Evolutionary conservation across 2,113 vertebrate genomes (phyloP).

Genomic region (Ammodytes dubius): DNA sequence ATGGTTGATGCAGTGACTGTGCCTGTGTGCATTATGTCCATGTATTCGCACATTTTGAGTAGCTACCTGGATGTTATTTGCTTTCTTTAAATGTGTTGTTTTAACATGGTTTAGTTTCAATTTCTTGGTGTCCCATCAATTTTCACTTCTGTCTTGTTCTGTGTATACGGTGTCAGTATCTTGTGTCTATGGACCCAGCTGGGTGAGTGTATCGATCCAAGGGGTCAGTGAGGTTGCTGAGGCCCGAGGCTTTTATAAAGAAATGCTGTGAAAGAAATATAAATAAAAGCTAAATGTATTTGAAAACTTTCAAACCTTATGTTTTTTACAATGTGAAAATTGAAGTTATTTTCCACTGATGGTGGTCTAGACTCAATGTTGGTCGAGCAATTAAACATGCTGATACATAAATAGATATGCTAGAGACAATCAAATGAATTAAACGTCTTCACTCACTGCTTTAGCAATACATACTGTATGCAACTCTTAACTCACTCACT

Average conservation of each 20-base stretch:
- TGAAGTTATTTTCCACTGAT: too few species aligned
- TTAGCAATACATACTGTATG: background rate
- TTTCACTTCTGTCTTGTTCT: background rate
- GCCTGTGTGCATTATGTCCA: slow-evolving; percentile 3
- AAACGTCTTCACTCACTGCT: background rate
- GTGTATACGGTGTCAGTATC: background rate
- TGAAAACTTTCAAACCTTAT: background rate
- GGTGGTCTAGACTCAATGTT: too few species aligned
- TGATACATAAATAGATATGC: background rate
- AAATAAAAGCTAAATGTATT: background rate
- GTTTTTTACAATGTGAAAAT: background rate
- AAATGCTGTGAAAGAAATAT: background rate
- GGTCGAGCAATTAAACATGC: too few species aligned
- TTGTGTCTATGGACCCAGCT: background rate
- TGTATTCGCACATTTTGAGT: slow-evolving; percentile 21
- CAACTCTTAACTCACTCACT: background rate
- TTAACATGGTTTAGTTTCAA: background rate
- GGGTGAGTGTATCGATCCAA: background rate
- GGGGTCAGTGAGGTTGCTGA: background rate
- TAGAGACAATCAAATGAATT: background rate
- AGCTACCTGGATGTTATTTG: slow-evolving; percentile 6
- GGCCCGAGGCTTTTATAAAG: background rate
- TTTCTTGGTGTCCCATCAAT: background rate
- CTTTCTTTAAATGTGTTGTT: background rate
- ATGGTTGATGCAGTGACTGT: slow-evolving; percentile 27